phyloP scores from a whole-genome alignment of 2,113 vertebrate species.

The Pogona vitticeps region DNA sequence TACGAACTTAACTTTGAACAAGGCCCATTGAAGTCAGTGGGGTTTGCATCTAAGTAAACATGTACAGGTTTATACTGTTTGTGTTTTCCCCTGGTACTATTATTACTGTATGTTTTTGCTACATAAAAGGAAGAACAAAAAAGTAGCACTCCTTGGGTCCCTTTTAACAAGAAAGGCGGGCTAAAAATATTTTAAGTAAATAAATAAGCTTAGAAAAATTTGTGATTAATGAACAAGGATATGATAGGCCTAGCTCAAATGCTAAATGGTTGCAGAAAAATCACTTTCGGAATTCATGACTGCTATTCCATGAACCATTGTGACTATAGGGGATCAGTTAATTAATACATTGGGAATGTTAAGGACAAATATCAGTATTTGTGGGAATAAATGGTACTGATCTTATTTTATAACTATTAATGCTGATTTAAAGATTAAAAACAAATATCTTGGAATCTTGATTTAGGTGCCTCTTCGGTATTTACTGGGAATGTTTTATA shows the following conservation, averaged over 20 bases:
- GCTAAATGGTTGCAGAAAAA: background rate
- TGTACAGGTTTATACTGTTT: too few species aligned
- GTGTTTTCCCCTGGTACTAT: background rate
- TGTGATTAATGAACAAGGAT: background rate
- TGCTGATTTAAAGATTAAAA: constrained; percentile 6
- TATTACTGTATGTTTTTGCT: too few species aligned
- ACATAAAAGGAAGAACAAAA: background rate
- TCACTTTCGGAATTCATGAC: background rate
- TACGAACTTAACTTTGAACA: too few species aligned
- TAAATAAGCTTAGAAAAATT: too few species aligned
- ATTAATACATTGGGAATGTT: background rate
- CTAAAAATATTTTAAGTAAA: too few species aligned
- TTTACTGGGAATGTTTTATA: constrained; percentile 91
- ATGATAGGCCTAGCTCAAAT: background rate
- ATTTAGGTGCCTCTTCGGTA: constrained; percentile 92
- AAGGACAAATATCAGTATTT: background rate
- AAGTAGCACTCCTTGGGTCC: too few species aligned
- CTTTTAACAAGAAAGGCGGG: too few species aligned
- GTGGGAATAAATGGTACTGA: background rate
- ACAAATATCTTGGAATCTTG: constrained; percentile 8
- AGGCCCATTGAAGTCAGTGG: too few species aligned
- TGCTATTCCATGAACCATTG: background rate
- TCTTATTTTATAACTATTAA: background rate
- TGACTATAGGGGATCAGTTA: background rate
- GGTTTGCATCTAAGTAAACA: too few species aligned